Conservation (phyloP, 2,113 vertebrate genomes). For the Pseudorhombus dupliciocellatus region DNA sequence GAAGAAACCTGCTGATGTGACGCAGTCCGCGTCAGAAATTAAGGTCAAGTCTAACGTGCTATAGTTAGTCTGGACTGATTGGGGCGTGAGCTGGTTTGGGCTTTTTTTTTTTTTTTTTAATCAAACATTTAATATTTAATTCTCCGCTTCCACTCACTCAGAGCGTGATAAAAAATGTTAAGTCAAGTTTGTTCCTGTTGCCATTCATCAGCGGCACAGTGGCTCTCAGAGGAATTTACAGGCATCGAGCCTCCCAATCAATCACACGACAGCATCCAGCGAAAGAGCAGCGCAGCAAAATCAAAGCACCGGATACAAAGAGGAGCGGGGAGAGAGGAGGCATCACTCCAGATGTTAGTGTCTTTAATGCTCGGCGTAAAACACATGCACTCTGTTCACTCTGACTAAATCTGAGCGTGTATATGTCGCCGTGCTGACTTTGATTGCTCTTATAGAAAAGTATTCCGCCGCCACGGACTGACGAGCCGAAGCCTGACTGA, state of each 20-base stretch:
- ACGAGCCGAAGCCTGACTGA: too few relatives aligned
- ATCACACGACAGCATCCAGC: constrained; percentile 19
- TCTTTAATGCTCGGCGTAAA: background rate
- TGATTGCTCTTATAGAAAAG: too few relatives aligned
- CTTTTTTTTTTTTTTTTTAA: constrained; percentile 31
- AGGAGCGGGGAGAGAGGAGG: background rate
- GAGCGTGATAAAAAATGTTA: constrained; percentile 20
- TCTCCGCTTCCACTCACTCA: constrained; percentile 1
- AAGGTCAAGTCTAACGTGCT: constrained; percentile 2
- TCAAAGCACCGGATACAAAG: background rate
- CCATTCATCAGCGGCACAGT: constrained; percentile 36
- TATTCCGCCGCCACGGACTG: too few relatives aligned
- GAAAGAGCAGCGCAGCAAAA: constrained; percentile 14
- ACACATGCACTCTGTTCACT: background rate
- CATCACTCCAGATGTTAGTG: background rate
- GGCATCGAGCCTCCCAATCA: constrained; percentile 28
- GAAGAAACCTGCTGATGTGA: background rate
- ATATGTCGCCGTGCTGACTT: too few relatives aligned
- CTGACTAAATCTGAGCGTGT: background rate
- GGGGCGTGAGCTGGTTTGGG: background rate
- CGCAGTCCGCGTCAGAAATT: background rate
- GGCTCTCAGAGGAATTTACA: constrained; percentile 31
- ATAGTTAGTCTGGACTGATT: background rate
- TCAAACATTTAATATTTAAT: constrained; percentile 22
- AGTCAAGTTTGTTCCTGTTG: constrained; percentile 28